Conservation (phyloP, 2,113 vertebrate species). For the Columba janthina region DNA sequence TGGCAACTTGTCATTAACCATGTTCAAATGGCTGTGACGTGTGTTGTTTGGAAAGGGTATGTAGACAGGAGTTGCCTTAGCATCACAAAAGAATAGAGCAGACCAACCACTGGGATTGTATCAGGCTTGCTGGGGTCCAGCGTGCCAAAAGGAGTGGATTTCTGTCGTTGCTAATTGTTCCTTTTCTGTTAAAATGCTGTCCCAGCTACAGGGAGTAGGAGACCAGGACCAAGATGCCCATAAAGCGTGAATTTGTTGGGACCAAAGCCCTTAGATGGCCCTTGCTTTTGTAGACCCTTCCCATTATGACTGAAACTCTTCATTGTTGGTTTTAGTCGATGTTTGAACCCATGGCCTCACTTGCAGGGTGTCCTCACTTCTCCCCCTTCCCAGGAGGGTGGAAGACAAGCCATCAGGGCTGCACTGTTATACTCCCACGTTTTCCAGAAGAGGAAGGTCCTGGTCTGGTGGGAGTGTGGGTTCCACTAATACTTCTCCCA, state of each 20-base stretch:
- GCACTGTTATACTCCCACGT: background rate
- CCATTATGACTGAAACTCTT: background rate
- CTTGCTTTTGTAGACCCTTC: background rate
- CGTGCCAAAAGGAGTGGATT: background rate
- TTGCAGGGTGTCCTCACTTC: background rate
- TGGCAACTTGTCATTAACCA: background rate
- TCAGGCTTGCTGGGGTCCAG: background rate
- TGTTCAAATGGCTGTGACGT: background rate
- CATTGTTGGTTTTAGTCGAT: background rate
- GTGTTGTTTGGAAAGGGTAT: background rate
- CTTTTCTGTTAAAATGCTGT: background rate
- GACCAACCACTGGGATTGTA: background rate
- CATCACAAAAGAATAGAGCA: background rate
- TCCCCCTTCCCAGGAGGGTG: background rate
- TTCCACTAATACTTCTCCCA: background rate
- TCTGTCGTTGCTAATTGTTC: background rate
- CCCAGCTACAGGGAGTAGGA: background rate
- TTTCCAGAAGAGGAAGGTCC: background rate
- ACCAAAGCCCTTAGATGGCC: background rate
- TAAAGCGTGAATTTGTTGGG: background rate
- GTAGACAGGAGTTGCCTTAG: background rate
- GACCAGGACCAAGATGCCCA: background rate
- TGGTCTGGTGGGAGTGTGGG: background rate
- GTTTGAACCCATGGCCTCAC: background rate
- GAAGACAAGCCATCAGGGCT: background rate